phyloP scores from a whole-genome alignment of 2,797 vertebrate species.

The Rallus crepitans region DNA sequence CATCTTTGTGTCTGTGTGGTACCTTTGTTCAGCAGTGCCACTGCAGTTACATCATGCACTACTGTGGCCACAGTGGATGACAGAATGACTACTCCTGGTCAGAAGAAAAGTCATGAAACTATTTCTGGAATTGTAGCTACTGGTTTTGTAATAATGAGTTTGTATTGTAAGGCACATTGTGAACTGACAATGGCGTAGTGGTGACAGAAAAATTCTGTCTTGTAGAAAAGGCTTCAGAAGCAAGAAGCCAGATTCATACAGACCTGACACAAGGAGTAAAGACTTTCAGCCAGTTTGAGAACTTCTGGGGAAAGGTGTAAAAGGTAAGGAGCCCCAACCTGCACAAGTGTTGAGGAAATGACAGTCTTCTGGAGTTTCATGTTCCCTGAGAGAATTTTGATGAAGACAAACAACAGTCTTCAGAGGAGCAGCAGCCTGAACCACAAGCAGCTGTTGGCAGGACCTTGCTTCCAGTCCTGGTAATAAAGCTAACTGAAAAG shows the following conservation, averaged over 20 bases:
- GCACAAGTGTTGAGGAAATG: not conserved
- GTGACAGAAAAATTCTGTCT: not conserved
- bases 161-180: not conserved
- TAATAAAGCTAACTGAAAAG: not conserved
- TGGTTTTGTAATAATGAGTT: not conserved
- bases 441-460: not conserved
- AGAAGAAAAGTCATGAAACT: not conserved
- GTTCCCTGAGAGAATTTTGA: not conserved
- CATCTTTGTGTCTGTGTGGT: not conserved
- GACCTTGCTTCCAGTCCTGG: not conserved
- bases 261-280: not conserved
- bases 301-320: not conserved
- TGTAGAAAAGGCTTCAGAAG: not conserved
- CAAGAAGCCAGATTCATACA: not conserved
- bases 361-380: not conserved
- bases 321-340: not conserved
- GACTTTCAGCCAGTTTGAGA: not conserved
- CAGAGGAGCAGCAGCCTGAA: not conserved
- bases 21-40: slow-evolving; percentile 24
- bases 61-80: not conserved
- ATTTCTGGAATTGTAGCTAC: not conserved
- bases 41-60: not conserved
- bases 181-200: not conserved
- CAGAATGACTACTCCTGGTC: not conserved
- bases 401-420: not conserved